Evolutionary conservation across 1,140 invertebrate genomes (phyloP).

Genomic region (Venustaconcha ellipsiformis): DNA sequence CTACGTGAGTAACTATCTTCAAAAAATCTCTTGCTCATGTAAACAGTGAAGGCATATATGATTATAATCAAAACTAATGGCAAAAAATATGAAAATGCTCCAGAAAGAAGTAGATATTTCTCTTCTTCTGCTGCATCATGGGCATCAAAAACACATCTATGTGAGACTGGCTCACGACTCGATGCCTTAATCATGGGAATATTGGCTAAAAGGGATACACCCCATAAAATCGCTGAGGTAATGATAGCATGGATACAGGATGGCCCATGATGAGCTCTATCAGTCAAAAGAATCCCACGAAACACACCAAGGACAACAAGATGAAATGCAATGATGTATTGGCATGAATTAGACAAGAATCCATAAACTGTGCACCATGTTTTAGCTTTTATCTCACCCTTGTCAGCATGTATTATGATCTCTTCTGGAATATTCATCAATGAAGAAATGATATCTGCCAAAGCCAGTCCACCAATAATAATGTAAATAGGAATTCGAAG

Average conservation of each 20-base stretch:
- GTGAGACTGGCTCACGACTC: slow-evolving; percentile 10
- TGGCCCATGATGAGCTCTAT: slow-evolving; percentile 43
- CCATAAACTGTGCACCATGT: slow-evolving; percentile 54
- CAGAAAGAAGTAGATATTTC: slow-evolving; percentile 45
- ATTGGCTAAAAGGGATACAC: slow-evolving; percentile 33
- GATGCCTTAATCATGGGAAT: slow-evolving; percentile 31
- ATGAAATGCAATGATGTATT: slow-evolving; percentile 53
- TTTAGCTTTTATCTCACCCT: slow-evolving; percentile 33
- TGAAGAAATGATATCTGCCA: slow-evolving; percentile 51
- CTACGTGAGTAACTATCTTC: slow-evolving; percentile 56
- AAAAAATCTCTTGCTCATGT: slow-evolving; percentile 54
- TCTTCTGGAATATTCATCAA: slow-evolving; percentile 47
- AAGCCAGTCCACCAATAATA: slow-evolving; percentile 47
- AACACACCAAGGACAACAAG: slow-evolving; percentile 57
- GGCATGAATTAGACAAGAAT: slow-evolving; percentile 44
- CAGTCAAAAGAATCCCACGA: slow-evolving; percentile 55
- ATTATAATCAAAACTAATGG: slow-evolving; percentile 50
- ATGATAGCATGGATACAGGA: slow-evolving; percentile 39
- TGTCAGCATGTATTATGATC: slow-evolving; percentile 39
- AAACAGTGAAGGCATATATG: slow-evolving; percentile 53
- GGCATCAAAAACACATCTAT: slow-evolving; percentile 26
- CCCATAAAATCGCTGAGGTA: slow-evolving; percentile 35
- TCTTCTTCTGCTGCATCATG: slow-evolving; percentile 23
- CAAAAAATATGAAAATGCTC: slow-evolving; percentile 52
- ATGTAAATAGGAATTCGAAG: slow-evolving; percentile 51